Evolutionary conservation across 2,113 vertebrate genomes (phyloP).

Genomic region (Leucosticte australis): DNA sequence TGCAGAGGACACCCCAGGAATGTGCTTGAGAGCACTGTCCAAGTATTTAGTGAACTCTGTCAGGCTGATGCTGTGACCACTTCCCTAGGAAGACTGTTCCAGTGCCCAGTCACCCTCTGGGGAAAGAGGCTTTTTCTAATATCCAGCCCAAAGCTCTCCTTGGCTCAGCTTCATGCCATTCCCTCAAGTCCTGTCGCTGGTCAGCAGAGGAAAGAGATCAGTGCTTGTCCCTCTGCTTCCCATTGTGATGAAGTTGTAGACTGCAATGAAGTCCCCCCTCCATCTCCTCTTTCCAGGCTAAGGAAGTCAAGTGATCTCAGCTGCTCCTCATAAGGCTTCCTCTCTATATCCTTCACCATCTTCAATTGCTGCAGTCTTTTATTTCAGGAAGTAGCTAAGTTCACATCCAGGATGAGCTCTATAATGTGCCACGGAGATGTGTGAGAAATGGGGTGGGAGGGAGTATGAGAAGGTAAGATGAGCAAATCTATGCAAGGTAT

Average conservation of each 20-base stretch:
- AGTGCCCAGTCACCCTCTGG: fast-evolving
- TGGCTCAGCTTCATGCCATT: not conserved
- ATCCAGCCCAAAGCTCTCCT: not conserved
- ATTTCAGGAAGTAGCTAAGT: not conserved
- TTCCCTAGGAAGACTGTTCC: not conserved
- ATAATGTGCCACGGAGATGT: not conserved
- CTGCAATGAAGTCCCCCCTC: too few relatives aligned
- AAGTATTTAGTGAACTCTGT: not conserved
- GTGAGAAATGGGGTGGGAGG: not conserved
- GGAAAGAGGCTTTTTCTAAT: not conserved
- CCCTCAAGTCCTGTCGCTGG: not conserved
- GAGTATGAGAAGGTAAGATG: not conserved
- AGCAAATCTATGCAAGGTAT: not conserved
- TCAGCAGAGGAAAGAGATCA: not conserved
- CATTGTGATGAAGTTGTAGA: too few relatives aligned
- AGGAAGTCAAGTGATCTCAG: not conserved
- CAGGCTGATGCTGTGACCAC: too few relatives aligned
- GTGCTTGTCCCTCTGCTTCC: not conserved
- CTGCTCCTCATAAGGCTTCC: fast-evolving
- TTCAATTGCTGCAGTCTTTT: not conserved
- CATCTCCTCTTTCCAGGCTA: not conserved
- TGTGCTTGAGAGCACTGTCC: not conserved
- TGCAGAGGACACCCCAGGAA: not conserved
- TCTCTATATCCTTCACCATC: not conserved
- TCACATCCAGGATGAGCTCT: not conserved